A percentile compares a stretch with the other conserved stretches of the same genome.
These are phyloP conservation scores for Drosophila cognata DNA, from an alignment of 2,888 invertebrate species.

Conservation along the genomic window DNA sequence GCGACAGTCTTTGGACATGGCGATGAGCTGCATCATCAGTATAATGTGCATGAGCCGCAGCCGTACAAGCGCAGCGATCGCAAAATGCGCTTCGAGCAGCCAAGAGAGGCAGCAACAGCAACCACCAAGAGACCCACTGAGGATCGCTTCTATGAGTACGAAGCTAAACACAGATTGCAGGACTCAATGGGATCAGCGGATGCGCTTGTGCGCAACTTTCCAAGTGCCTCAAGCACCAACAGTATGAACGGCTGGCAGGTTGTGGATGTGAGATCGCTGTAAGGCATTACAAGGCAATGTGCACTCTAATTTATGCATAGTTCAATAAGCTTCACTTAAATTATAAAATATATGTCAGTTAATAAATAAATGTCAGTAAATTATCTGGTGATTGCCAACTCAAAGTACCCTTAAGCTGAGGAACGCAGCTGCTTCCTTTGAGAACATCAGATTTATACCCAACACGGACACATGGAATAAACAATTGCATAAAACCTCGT, in stretches of 20 bases:
- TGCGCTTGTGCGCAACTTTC: conserved; percentile 57
- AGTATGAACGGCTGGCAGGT: conserved; percentile 76
- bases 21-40: conserved; percentile 77
- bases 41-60: conserved; percentile 63
- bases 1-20: conserved; percentile 66
- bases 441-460: neutral
- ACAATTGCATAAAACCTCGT: neutral
- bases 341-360: conserved; percentile 27
- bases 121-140: conserved; percentile 31
- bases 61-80: conserved; percentile 82
- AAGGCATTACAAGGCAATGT: neutral
- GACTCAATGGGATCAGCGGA: conserved; percentile 46
- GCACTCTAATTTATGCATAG: conserved; percentile 22
- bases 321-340: conserved; percentile 31
- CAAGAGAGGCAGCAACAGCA: conserved; percentile 54
- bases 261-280: conserved; percentile 69
- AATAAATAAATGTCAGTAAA: conserved; percentile 1
- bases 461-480: neutral
- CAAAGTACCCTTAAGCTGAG: neutral
- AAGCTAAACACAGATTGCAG: conserved; percentile 72
- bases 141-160: conserved; percentile 84
- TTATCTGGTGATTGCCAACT: neutral
- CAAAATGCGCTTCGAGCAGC: conserved; percentile 79
- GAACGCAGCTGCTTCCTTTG: neutral
- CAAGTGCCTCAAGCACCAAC: conserved; percentile 30